Conservation (phyloP, 2,797 vertebrate genomes). For the Botia kubotai region DNA sequence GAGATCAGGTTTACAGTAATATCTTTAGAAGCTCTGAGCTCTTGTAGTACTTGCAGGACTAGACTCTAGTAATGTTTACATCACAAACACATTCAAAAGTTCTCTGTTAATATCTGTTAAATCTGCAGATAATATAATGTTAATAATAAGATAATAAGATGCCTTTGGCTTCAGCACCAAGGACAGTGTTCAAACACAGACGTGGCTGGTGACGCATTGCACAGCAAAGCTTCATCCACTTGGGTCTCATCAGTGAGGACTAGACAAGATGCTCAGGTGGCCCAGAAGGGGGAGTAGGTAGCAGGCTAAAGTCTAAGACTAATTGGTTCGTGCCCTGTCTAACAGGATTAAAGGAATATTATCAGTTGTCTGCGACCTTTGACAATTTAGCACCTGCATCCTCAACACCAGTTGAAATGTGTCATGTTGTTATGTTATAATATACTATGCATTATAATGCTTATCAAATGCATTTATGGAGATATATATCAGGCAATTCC, state of each 20-base stretch:
- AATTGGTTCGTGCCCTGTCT: conserved; percentile 19
- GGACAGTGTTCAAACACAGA: conserved; percentile 5
- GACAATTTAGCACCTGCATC: conserved; percentile 5
- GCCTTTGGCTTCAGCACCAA: conserved; percentile 5
- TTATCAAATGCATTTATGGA: too few species aligned
- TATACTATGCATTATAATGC: too few species aligned
- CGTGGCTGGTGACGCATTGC: conserved; percentile 20
- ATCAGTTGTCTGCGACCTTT: conserved; percentile 1
- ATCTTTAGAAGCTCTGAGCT: conserved; percentile 10
- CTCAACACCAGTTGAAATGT: neutral
- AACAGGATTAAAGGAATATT: conserved; percentile 26
- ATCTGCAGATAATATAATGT: neutral
- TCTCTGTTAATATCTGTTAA: neutral
- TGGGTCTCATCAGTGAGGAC: conserved; percentile 23
- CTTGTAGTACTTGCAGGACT: neutral
- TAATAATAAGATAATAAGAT: too few species aligned
- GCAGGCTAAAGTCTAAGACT: neutral
- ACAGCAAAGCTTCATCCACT: conserved; percentile 24
- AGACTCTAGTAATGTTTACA: neutral
- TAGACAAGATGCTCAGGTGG: conserved; percentile 32
- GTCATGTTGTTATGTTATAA: too few species aligned
- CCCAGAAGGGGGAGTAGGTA: conserved; percentile 35
- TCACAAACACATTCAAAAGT: neutral
- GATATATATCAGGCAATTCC: too few species aligned
- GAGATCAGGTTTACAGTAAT: conserved; percentile 22